Conservation (phyloP, 2,797 vertebrate genomes). For the Pseudocheirus occidentalis region DNA sequence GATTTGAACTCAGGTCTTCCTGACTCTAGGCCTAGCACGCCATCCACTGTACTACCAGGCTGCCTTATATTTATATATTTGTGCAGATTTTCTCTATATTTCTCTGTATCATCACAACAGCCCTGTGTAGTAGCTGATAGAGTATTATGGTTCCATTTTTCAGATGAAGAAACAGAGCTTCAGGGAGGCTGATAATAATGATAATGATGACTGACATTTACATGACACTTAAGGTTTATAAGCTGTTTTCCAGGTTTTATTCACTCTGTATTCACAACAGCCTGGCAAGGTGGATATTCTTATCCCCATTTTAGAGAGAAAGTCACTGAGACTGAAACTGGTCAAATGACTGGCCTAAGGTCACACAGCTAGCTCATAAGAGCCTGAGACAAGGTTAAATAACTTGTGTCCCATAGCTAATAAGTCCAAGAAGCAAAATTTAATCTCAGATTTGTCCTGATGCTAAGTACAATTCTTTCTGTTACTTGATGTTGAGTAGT, state of each 20-base stretch:
- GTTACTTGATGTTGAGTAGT: background rate
- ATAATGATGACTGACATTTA: background rate
- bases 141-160: background rate
- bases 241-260: background rate
- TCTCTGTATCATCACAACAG: background rate
- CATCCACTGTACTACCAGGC: background rate
- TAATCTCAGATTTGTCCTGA: background rate
- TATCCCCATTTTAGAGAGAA: slow-evolving; percentile 11
- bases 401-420: background rate
- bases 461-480: background rate
- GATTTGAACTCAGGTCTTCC: background rate
- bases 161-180: background rate
- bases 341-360: background rate
- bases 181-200: background rate
- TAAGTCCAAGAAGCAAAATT: background rate
- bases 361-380: background rate
- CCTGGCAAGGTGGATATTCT: background rate
- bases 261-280: background rate
- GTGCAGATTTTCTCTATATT: background rate
- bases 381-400: background rate
- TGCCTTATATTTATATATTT: background rate
- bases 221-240: background rate
- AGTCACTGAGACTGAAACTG: background rate
- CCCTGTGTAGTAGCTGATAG: background rate
- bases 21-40: background rate